Evolutionary conservation across 2,888 invertebrate genomes (phyloP).

Genomic region (Auanema sp.): DNA sequence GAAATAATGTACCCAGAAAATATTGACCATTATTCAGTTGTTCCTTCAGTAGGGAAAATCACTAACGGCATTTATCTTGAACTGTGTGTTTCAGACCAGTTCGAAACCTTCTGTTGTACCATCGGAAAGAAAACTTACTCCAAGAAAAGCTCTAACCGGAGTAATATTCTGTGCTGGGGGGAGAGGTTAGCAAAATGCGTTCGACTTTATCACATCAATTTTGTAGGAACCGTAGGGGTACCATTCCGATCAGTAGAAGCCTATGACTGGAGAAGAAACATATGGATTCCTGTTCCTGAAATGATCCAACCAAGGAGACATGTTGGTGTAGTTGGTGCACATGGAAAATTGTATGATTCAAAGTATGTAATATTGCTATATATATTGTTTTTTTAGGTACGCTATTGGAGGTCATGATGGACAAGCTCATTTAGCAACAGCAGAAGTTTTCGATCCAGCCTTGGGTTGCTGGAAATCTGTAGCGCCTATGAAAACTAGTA

Average conservation of each 20-base stretch:
- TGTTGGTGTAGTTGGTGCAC: conserved; percentile 67
- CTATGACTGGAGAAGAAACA: conserved; percentile 66
- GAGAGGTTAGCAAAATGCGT: conserved; percentile 65
- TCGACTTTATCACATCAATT: neutral
- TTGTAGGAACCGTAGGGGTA: conserved; percentile 65
- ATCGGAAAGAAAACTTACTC: conserved; percentile 38
- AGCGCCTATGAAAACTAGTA: conserved; percentile 47
- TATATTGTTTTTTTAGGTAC: conserved; percentile 52
- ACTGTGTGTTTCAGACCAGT: conserved; percentile 17
- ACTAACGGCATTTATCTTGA: neutral
- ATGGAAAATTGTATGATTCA: conserved; percentile 58
- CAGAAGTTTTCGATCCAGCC: conserved; percentile 60
- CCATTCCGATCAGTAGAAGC: conserved; percentile 68
- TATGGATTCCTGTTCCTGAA: conserved; percentile 67
- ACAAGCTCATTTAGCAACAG: conserved; percentile 66
- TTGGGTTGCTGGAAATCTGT: conserved; percentile 28
- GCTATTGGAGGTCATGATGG: conserved; percentile 70
- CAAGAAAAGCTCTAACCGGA: conserved; percentile 67
- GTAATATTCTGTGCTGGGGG: conserved; percentile 69
- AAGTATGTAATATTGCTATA: neutral
- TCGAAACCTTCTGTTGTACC: conserved; percentile 42
- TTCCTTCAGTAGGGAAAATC: neutral
- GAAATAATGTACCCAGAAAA: conserved; percentile 17
- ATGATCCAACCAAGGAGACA: conserved; percentile 67
- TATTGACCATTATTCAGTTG: conserved; percentile 10